phyloP scores from a whole-genome alignment of 1,140 invertebrate genomes.

The Linepithema humile region DNA sequence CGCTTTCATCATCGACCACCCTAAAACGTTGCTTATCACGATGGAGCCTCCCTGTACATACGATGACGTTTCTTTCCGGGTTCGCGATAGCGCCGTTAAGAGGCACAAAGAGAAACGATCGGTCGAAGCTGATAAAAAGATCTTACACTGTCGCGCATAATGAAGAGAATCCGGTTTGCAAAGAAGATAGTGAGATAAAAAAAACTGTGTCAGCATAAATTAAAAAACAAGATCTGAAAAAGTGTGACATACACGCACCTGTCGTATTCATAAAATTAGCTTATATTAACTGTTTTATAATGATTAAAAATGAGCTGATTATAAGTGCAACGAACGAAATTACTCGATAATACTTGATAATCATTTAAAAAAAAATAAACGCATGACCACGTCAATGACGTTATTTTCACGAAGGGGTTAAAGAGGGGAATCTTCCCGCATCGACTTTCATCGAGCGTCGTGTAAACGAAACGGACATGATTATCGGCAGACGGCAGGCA shows the following conservation, averaged over 20 bases:
- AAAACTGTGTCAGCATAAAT: not conserved
- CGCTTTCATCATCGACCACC: constrained; percentile 3
- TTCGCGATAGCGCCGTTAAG: not conserved
- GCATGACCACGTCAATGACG: not conserved
- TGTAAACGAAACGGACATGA: constrained; percentile 17
- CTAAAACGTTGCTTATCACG: constrained; percentile 27
- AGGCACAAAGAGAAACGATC: not conserved
- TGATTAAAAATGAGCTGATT: not conserved
- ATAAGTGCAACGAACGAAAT: not conserved
- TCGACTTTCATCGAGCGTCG: constrained; percentile 36
- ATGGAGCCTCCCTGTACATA: not conserved
- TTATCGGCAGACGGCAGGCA: not conserved
- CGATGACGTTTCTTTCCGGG: not conserved
- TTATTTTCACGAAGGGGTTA: not conserved
- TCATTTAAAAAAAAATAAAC: constrained; percentile 3
- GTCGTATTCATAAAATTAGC: too few relatives aligned
- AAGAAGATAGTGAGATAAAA: not conserved
- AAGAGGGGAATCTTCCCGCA: not conserved
- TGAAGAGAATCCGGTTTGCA: not conserved
- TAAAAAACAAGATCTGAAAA: not conserved
- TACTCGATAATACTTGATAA: not conserved
- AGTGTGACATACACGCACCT: not conserved
- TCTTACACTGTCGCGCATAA: not conserved
- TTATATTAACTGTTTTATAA: too few relatives aligned
- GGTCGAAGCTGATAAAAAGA: not conserved